Evolutionary conservation across 2,113 vertebrate species (phyloP), one percentile per base, ranked within the genome.

Genomic region (Macrotis lagotis): DNA sequence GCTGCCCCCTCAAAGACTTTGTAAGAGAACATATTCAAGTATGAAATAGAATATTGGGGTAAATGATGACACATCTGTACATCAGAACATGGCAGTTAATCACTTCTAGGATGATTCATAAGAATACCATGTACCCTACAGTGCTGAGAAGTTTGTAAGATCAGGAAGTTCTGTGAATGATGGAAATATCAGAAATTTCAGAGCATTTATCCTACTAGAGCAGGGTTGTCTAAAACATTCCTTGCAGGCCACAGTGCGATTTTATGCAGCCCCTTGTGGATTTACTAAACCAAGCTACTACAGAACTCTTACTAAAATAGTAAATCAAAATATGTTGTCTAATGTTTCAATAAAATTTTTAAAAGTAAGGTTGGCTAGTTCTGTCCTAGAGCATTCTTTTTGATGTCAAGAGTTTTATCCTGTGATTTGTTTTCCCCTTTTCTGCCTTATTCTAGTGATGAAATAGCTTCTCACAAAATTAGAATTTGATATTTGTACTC

Each of bases 91-190:
- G 94, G 90, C 89, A 50, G 91, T 91, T 93, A 94, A 6, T 90
- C 8, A 51, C 89, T 51, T 31, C 83, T 24, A 8, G 88, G 49
- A 83, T 83, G 95, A 94, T 93, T 96, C 95, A 90, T 96, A 95
- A 95, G 95, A 95, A 97, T 95, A 91, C 94, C 94, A 96, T 94
- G 94, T 97, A 31, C 88, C 51, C 74, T n/a, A 66, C 48, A 28
- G 89, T 52, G 51, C 10, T 8, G 66, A 92, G 94, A 66, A 48
- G 55, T 48, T 50, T 92, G 48, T 48, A 37, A 48, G 48, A 92
- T 49, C 90, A 59, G 91, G 91, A 91, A 91, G 31, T 74, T 92
- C 28, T 37, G 88, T 48, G 48, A 12, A 50, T 50, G 59, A n/a
- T 66, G 50, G 50, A 83, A 74, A 50, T 48, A 51, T 7, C 22